A percentile compares a stretch with the other conserved stretches of the same genome.
Conservation (phyloP, 2,113 vertebrate genomes). For the Pogona vitticeps region DNA sequence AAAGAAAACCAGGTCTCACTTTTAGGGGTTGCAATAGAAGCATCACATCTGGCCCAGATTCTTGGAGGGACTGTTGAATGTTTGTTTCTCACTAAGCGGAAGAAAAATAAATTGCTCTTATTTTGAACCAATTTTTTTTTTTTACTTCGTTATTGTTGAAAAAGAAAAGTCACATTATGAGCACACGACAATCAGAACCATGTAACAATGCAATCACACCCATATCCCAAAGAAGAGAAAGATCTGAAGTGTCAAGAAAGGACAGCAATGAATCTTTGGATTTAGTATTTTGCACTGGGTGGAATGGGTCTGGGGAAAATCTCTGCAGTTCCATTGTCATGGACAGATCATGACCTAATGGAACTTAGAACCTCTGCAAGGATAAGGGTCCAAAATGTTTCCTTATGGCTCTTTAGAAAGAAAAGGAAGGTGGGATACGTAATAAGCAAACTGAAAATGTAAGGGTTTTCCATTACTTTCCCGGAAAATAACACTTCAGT, state of each 20-base stretch:
- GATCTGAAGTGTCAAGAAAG: neutral
- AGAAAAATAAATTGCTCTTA: neutral
- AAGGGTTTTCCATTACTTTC: neutral
- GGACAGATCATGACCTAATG: too few relatives aligned
- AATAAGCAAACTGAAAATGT: too few relatives aligned
- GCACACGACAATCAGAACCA: neutral
- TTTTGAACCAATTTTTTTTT: neutral
- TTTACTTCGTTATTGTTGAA: neutral
- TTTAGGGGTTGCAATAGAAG: neutral
- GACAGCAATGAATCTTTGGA: neutral
- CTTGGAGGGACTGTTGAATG: neutral
- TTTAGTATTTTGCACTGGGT: too few relatives aligned
- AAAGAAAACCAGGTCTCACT: neutral
- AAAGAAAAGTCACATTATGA: too few relatives aligned
- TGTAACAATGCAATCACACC: neutral
- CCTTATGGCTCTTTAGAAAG: too few relatives aligned
- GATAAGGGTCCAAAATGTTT: too few relatives aligned
- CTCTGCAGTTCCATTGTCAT: too few relatives aligned
- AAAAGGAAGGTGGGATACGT: too few relatives aligned
- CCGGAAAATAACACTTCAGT: neutral
- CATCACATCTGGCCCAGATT: neutral
- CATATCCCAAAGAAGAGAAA: neutral
- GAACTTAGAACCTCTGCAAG: too few relatives aligned
- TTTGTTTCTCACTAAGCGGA: neutral
- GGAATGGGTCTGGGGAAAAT: too few relatives aligned